phyloP scores from a whole-genome alignment of 1,140 invertebrate genomes.

The Stenopsyche tienmushanensis region DNA sequence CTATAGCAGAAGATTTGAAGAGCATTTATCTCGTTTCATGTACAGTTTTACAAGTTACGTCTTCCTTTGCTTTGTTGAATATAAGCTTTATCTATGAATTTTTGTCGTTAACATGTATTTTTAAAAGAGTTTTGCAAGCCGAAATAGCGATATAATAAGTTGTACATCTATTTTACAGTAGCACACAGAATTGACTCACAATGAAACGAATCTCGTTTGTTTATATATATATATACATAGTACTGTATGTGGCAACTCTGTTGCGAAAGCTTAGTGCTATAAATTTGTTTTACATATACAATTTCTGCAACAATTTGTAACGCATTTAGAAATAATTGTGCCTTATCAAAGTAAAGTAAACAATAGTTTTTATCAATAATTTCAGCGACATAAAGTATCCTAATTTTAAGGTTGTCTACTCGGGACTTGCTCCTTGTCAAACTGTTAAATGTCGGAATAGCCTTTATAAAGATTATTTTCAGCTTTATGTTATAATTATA shows the following conservation, averaged over 20 bases:
- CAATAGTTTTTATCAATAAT: slow-evolving; percentile 17
- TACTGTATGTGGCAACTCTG: not conserved
- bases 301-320: slow-evolving; percentile 10
- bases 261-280: slow-evolving; percentile 3
- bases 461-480: too few relatives aligned
- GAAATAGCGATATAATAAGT: slow-evolving; percentile 1
- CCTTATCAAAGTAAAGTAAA: slow-evolving; percentile 27
- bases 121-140: slow-evolving; percentile 12
- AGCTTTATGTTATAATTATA: slow-evolving; percentile 7
- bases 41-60: not conserved
- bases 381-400: slow-evolving; percentile 5
- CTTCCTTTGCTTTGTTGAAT: not conserved
- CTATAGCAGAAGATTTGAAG: not conserved
- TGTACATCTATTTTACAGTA: not conserved
- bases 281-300: slow-evolving; percentile 10
- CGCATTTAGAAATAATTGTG: slow-evolving; percentile 31
- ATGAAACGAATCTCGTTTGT: too few relatives aligned
- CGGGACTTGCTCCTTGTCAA: too few relatives aligned
- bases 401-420: slow-evolving; percentile 13
- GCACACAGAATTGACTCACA: not conserved
- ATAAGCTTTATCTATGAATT: not conserved
- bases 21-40: not conserved
- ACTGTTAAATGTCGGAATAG: too few relatives aligned
- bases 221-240: too few relatives aligned
- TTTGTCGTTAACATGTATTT: not conserved